These are phyloP conservation scores for Lutraria rhynchaena DNA, from an alignment of 1,140 invertebrate genomes.

Conservation along the genomic window DNA sequence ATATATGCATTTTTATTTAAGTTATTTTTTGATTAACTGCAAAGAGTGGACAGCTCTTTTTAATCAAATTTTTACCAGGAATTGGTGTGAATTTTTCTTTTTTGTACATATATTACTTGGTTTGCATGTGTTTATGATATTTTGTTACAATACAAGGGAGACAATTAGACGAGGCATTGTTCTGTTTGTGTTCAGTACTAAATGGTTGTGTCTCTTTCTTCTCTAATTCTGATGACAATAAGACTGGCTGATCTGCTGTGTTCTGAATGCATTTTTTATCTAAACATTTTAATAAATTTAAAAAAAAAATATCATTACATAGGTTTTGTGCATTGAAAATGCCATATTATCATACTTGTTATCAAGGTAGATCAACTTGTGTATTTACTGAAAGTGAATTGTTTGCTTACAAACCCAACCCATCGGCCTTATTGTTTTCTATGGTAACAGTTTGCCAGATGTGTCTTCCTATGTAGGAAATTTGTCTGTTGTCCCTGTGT, in stretches of 20 bases:
- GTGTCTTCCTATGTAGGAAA: too few species aligned
- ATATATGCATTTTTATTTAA: slow-evolving; percentile 63
- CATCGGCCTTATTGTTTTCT: too few species aligned
- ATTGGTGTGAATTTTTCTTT: slow-evolving; percentile 25
- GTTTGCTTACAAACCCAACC: too few species aligned
- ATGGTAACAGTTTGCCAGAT: too few species aligned
- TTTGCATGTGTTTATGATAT: slow-evolving; percentile 30
- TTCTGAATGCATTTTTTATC: slow-evolving; percentile 1
- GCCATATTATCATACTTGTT: too few species aligned
- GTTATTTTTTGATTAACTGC: slow-evolving; percentile 39
- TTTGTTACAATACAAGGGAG: slow-evolving; percentile 45
- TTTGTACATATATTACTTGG: slow-evolving; percentile 1
- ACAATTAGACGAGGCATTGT: slow-evolving; percentile 26
- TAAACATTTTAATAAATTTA: neutral
- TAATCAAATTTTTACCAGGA: slow-evolving; percentile 55
- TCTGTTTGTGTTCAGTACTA: slow-evolving; percentile 43
- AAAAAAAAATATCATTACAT: too few species aligned
- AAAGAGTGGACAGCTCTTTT: slow-evolving; percentile 46
- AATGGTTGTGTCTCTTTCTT: slow-evolving; percentile 42
- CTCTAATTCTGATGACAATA: slow-evolving; percentile 22
- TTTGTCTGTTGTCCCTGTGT: too few species aligned
- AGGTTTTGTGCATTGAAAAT: too few species aligned
- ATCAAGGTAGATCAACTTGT: too few species aligned
- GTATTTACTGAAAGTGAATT: too few species aligned
- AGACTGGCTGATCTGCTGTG: slow-evolving; percentile 5